Evolutionary conservation across 2,113 vertebrate species (phyloP).

Genomic region (Zingel zingel): DNA sequence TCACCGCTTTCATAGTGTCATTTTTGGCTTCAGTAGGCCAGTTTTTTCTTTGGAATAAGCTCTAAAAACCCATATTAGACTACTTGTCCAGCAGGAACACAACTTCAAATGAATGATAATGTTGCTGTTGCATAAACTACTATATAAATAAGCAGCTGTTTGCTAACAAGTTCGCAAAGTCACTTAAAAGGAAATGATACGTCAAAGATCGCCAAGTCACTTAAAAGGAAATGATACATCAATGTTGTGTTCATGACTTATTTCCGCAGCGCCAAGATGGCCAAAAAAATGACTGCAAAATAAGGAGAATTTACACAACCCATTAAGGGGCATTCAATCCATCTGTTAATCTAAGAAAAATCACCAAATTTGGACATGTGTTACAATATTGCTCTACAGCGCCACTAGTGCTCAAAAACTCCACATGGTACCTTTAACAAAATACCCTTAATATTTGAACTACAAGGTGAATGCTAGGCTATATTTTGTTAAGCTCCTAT

Average conservation of each 20-base stretch:
- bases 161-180: neutral
- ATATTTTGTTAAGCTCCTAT: conserved; percentile 35
- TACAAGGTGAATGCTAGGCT: conserved; percentile 29
- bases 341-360: neutral
- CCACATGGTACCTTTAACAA: conserved; percentile 1
- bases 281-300: neutral
- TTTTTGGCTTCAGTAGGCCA: neutral
- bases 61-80: neutral
- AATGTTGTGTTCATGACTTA: neutral
- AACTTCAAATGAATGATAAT: neutral
- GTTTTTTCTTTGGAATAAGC: neutral
- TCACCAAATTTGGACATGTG: neutral
- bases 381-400: neutral
- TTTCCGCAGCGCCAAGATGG: neutral
- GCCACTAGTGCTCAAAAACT: neutral
- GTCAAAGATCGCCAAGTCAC: neutral
- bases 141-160: neutral
- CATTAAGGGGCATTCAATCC: neutral
- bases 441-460: conserved; percentile 23
- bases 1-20: too few relatives aligned
- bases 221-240: neutral
- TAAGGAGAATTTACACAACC: neutral
- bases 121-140: neutral
- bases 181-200: neutral
- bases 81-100: neutral